Conservation (phyloP, 2,113 vertebrate species). For the Callospermophilus lateralis region DNA sequence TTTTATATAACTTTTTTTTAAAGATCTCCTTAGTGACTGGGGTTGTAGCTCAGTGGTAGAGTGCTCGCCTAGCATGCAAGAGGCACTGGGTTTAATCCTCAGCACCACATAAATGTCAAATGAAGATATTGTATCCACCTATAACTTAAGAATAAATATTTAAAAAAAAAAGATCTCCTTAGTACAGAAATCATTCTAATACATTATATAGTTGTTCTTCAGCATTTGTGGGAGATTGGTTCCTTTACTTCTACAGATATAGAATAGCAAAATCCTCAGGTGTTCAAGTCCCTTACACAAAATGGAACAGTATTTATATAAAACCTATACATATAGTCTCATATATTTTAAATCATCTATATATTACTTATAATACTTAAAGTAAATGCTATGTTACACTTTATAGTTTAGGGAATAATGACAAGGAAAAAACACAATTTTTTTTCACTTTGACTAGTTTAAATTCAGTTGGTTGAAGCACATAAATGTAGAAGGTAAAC, state of each 20-base stretch:
- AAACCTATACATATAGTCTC: background rate
- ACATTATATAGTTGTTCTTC: background rate
- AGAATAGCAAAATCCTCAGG: background rate
- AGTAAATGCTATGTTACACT: background rate
- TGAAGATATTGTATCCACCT: too few species aligned
- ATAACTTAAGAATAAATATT: too few species aligned
- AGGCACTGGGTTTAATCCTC: too few species aligned
- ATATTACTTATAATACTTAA: background rate
- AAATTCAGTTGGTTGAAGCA: background rate
- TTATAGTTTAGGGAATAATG: background rate
- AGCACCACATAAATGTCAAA: too few species aligned
- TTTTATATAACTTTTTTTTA: background rate
- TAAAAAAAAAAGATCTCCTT: background rate
- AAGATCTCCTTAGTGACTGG: background rate
- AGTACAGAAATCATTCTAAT: background rate
- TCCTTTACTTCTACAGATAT: background rate
- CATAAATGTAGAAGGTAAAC: background rate
- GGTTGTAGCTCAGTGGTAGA: too few species aligned
- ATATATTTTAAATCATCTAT: background rate
- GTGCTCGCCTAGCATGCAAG: too few species aligned
- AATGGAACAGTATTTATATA: background rate
- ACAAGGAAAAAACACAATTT: background rate
- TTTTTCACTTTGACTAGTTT: background rate
- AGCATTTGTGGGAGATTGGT: background rate
- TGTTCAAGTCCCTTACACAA: background rate